Percentiles rank a stretch among this genome's conserved stretches.
phyloP scores from a whole-genome alignment of 2,797 vertebrate genomes.

The Delichon dasypus region DNA sequence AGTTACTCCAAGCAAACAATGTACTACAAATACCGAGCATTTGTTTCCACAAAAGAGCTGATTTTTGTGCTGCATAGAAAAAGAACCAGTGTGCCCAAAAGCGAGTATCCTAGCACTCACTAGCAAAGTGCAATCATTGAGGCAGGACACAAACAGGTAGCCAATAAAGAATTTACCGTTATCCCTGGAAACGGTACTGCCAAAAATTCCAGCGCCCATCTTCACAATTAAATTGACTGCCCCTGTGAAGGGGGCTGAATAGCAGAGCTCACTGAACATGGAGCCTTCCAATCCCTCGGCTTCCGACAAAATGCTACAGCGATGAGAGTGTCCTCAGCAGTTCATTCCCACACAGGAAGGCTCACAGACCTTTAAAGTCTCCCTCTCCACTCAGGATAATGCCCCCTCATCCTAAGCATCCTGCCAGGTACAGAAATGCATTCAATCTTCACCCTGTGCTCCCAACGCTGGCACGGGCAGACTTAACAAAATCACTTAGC shows the following conservation, averaged over 20 bases:
- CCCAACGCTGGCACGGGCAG: not conserved
- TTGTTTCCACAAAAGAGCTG: not conserved
- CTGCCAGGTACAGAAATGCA: not conserved
- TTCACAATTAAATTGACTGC: not conserved
- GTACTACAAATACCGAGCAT: not conserved
- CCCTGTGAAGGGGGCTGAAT: not conserved
- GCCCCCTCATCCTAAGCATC: not conserved
- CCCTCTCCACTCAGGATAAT: not conserved
- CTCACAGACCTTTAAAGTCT: not conserved
- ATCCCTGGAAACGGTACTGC: not conserved
- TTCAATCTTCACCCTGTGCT: not conserved
- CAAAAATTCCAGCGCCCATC: not conserved
- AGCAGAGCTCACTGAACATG: not conserved
- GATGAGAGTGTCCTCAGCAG: not conserved
- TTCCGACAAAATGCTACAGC: not conserved
- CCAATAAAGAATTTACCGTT: not conserved
- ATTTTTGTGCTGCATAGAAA: not conserved
- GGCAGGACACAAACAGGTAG: not conserved
- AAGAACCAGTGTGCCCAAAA: not conserved
- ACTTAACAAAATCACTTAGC: not conserved
- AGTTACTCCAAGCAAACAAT: fast-evolving
- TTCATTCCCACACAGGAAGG: not conserved
- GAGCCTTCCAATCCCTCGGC: not conserved
- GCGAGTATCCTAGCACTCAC: not conserved
- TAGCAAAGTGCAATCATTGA: not conserved